Percentiles rank a stretch among this genome's conserved stretches.
Evolutionary conservation across 2,113 vertebrate species (phyloP).

Genomic region (Lontra canadensis): DNA sequence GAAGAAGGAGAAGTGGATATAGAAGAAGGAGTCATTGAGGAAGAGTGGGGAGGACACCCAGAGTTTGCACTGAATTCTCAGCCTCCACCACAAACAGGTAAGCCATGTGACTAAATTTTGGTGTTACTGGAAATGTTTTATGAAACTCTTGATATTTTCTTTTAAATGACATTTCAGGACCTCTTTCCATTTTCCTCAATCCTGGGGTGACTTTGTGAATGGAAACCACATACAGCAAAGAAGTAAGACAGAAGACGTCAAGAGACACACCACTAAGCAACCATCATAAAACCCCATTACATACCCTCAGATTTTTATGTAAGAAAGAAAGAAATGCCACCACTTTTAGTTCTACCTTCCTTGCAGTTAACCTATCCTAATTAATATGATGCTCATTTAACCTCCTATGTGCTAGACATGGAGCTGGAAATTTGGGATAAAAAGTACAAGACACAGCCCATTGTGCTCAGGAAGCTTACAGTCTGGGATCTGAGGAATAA

Average conservation of each 20-base stretch:
- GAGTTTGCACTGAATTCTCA: background rate
- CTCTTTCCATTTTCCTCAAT: background rate
- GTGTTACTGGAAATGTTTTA: background rate
- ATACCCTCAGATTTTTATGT: background rate
- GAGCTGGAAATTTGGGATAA: background rate
- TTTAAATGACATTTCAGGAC: background rate
- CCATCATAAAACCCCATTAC: background rate
- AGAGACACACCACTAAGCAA: background rate
- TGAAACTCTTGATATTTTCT: background rate
- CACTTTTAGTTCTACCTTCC: background rate
- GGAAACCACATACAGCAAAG: background rate
- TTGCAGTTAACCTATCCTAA: background rate
- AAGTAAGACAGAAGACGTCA: background rate
- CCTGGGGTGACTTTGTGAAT: background rate
- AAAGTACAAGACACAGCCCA: background rate
- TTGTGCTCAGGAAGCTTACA: background rate
- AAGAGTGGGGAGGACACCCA: background rate
- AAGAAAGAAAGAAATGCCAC: background rate
- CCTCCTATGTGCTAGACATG: rapidly evolving
- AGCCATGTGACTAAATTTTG: background rate
- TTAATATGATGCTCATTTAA: background rate
- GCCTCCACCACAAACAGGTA: background rate
- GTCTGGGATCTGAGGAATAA: background rate
- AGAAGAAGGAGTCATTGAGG: background rate
- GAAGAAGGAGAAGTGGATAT: background rate